Evolutionary conservation across 2,888 invertebrate genomes (phyloP).

Genomic region (Clitarchus hookeri): DNA sequence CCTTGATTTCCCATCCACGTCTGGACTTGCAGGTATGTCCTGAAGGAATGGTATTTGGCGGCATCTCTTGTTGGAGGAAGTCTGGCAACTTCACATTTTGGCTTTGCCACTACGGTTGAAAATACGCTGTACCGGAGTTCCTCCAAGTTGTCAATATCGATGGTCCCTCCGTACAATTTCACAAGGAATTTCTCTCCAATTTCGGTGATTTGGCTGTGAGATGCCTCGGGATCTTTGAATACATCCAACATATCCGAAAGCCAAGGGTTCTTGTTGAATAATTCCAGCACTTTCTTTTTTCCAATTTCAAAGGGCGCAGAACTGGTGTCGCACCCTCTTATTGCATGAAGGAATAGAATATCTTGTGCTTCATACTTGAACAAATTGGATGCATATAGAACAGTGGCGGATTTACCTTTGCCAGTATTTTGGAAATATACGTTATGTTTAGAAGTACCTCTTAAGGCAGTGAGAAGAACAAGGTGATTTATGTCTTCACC

Average conservation of each 20-base stretch:
- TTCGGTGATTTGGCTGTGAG: background rate
- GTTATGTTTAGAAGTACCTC: background rate
- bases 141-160: background rate
- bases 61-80: background rate
- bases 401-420: background rate
- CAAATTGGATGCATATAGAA: background rate
- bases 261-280: background rate
- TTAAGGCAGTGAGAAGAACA: background rate
- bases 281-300: background rate
- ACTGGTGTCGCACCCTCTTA: background rate
- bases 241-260: background rate
- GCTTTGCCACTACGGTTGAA: background rate
- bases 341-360: background rate
- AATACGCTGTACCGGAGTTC: background rate
- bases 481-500: background rate
- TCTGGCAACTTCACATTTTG: background rate
- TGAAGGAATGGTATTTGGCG: background rate
- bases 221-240: background rate
- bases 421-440: background rate
- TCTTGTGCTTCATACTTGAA: background rate
- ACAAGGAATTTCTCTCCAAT: background rate
- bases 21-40: background rate
- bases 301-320: background rate
- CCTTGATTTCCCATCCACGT: background rate
- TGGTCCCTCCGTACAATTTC: background rate